Base-by-base conservation (phyloP, 2,113 vertebrate species). In the Haemorhous mexicanus region DNA sequence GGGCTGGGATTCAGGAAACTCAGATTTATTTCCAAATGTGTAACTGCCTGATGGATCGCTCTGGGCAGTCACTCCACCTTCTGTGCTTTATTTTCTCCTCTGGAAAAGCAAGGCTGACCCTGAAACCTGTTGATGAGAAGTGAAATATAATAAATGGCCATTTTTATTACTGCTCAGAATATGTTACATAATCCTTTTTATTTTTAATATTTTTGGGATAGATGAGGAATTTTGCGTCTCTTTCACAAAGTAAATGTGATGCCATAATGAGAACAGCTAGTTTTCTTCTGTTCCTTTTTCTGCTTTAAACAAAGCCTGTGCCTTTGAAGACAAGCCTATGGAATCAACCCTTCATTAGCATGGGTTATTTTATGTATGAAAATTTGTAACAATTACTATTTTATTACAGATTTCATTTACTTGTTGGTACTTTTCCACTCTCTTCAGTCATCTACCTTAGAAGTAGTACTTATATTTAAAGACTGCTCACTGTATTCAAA, bases 1-100 rank as follows among this genome's bases (percentile, higher is more conserved):
- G 55, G 69, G 50, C 78, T 73, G 74, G 21, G 14, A 62, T 75
- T 95, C 87, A 91, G 89, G 94, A 95, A 89, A 85, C 58, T 49
- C 59, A 8, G 33, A 47, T 85, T 94, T 83, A 67, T 83, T 96
- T 93, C 78, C 53, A 93, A 85, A 89, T 39, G 43, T 88, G 6
- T 73, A 53, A 76, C 1, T 0, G n/a, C 32, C 69, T 95, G 84
- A 89, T 73, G 62, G 78, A 89, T 94, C 46, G 39, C 75, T 33
- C 39, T 70, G 43, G 72, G 50, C 66, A 85, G 21, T 66, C 37
- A 50, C 23, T 68, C n/a, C 1, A 1, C 18, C 13, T 82, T 92
- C 78, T 58, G 49, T 69, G 35, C 35, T 50, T 80, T 82, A 27
- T 82, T 83, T 85, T 94, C 22, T 61, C 53, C 49, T 78, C 67